phyloP scores from a whole-genome alignment of 2,113 vertebrate species.

The Brevimyrus niger region DNA sequence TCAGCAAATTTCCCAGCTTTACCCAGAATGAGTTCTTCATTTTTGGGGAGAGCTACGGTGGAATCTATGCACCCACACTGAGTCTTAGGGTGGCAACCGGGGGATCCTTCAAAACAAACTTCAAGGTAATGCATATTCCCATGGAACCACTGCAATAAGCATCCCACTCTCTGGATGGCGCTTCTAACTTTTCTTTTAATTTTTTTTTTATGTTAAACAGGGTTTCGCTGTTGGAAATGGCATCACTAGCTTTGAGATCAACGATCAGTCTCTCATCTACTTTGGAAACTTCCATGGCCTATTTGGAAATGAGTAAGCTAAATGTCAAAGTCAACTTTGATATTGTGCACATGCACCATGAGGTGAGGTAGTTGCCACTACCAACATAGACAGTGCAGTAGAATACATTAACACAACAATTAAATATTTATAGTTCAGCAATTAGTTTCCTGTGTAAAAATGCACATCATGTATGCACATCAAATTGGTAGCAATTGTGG shows the following conservation, averaged over 20 bases:
- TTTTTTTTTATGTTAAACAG: slow-evolving; percentile 32
- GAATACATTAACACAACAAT: not conserved
- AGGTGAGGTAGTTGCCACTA: not conserved
- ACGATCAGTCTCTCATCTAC: slow-evolving; percentile 61
- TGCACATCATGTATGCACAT: not conserved
- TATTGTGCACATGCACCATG: not conserved
- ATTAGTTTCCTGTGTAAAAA: not conserved
- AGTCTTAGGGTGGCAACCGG: slow-evolving; percentile 52
- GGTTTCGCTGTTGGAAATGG: slow-evolving; percentile 69
- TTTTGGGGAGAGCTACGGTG: slow-evolving; percentile 68
- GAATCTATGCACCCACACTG: slow-evolving; percentile 60
- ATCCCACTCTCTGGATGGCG: not conserved
- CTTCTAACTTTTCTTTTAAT: not conserved
- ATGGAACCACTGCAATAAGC: not conserved
- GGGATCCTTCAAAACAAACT: slow-evolving; percentile 45
- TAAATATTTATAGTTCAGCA: not conserved
- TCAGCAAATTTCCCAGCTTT: slow-evolving; percentile 63
- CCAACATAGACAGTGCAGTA: not conserved
- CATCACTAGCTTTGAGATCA: slow-evolving; percentile 53
- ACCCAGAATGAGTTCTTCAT: slow-evolving; percentile 62
- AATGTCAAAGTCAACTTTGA: not conserved
- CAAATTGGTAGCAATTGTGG: not conserved
- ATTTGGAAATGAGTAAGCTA: slow-evolving; percentile 62
- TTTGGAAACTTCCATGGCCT: slow-evolving; percentile 67
- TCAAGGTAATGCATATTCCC: slow-evolving; percentile 47